A percentile compares a stretch with the other conserved stretches of the same genome.
phyloP scores from a whole-genome alignment of 2,888 invertebrate species.

The Invenusta paracnida region DNA sequence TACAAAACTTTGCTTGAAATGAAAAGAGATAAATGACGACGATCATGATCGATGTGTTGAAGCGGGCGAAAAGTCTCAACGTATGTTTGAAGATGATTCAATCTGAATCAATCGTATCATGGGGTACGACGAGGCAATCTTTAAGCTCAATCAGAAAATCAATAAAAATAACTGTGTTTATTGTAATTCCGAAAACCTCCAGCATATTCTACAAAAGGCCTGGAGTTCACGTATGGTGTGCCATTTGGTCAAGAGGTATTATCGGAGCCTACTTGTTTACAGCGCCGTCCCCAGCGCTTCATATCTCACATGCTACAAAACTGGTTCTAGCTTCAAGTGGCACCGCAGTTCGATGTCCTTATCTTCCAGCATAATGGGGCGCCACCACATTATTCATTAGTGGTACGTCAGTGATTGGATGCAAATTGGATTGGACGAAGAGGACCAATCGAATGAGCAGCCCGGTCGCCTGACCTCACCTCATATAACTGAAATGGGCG shows the following conservation, averaged over 20 bases:
- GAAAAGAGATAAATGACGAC: background rate
- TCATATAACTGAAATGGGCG: background rate
- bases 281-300: too few species aligned
- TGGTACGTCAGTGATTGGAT: background rate
- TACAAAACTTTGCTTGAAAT: background rate
- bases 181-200: too few species aligned
- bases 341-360: background rate
- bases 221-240: background rate
- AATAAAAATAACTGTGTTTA: too few species aligned
- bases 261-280: background rate
- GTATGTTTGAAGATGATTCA: background rate
- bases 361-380: too few species aligned
- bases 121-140: background rate
- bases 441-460: slow-evolving; percentile 1
- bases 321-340: background rate
- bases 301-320: slow-evolving; percentile 12
- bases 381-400: background rate
- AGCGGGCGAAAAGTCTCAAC: background rate
- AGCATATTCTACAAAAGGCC: too few species aligned
- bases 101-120: background rate
- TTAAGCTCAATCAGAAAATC: background rate
- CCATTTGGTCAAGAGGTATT: background rate
- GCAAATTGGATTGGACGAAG: background rate
- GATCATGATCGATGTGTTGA: background rate
- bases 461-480: slow-evolving; percentile 14